Percentiles rank a stretch among this genome's conserved stretches.
These are phyloP conservation scores for Piaya cayana DNA, from an alignment of 2,113 vertebrate species.

Conservation along the genomic window DNA sequence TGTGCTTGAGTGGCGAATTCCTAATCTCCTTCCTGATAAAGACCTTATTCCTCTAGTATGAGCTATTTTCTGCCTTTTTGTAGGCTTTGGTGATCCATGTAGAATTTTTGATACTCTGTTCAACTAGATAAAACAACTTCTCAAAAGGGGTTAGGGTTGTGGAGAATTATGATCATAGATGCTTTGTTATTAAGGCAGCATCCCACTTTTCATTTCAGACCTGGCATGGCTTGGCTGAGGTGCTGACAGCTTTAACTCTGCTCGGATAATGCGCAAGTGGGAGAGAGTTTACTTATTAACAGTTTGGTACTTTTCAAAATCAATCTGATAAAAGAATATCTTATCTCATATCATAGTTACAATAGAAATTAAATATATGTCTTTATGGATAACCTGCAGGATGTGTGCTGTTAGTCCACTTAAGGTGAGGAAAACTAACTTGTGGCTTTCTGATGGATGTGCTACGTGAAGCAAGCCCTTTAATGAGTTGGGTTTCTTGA, in stretches of 20 bases:
- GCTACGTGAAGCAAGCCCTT: constrained; percentile 14
- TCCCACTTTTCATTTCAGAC: neutral
- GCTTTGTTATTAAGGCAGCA: neutral
- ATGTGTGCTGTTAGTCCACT: constrained; percentile 33
- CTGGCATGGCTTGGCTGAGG: neutral
- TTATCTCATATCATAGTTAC: neutral
- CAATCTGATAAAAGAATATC: neutral
- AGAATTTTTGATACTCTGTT: neutral
- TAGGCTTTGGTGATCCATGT: neutral
- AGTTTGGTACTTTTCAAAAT: neutral
- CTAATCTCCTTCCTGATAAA: neutral
- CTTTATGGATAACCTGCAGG: constrained; percentile 10
- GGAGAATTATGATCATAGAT: neutral
- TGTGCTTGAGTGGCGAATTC: neutral
- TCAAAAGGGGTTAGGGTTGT: neutral
- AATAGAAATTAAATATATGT: neutral
- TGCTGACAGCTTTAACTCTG: neutral
- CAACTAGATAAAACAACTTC: neutral
- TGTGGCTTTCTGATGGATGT: constrained; percentile 44
- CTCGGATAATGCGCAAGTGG: neutral
- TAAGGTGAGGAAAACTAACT: constrained; percentile 16
- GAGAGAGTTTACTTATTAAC: neutral
- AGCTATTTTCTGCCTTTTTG: neutral
- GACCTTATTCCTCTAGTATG: neutral
- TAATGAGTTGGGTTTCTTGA: constrained; percentile 45